Conservation (phyloP, 2,113 vertebrate genomes). For the Ardeotis arabs region DNA sequence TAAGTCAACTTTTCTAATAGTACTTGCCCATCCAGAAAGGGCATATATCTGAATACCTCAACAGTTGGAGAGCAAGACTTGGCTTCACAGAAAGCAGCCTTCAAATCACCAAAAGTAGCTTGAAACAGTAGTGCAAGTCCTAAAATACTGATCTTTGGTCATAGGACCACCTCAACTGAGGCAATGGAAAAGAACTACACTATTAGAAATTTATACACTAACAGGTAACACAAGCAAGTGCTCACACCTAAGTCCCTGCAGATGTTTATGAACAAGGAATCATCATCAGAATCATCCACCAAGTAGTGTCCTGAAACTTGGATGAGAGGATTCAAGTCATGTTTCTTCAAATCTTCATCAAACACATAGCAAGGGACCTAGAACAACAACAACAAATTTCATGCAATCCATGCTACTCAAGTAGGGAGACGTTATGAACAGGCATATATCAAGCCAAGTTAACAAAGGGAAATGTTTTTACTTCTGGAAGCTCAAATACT, state of each 20-base stretch:
- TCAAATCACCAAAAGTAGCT: neutral
- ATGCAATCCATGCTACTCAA: neutral
- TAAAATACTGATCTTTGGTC: neutral
- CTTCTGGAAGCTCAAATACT: neutral
- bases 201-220: neutral
- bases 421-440: neutral
- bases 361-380: slow-evolving; percentile 94
- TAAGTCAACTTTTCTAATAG: neutral
- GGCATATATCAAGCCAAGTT: neutral
- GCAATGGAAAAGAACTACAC: neutral
- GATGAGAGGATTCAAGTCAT: slow-evolving; percentile 92
- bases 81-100: neutral
- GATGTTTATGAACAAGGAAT: slow-evolving; percentile 89
- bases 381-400: neutral
- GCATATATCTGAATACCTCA: neutral
- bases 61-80: neutral
- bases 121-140: neutral
- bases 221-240: neutral
- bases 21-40: neutral
- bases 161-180: neutral
- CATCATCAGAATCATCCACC: slow-evolving; percentile 90
- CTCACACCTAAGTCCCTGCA: slow-evolving; percentile 90
- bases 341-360: slow-evolving; percentile 84
- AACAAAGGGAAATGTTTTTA: neutral
- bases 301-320: slow-evolving; percentile 82